phyloP scores from a whole-genome alignment of 2,888 invertebrate genomes.

The Stomorhina lunata region DNA sequence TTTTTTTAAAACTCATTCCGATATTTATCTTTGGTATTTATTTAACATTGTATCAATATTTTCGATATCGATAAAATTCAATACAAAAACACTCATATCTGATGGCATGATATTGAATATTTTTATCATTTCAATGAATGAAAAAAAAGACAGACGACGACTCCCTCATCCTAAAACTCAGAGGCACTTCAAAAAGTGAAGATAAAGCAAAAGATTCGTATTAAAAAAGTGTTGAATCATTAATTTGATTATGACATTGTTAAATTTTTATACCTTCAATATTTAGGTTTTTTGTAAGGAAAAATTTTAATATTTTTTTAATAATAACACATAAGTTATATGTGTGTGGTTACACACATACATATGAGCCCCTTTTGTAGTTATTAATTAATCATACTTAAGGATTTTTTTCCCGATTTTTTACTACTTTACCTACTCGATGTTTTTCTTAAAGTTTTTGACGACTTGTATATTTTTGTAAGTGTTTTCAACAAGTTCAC shows the following conservation, averaged over 20 bases:
- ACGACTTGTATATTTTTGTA: background rate
- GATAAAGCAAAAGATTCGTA: background rate
- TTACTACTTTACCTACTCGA: background rate
- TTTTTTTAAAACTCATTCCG: background rate
- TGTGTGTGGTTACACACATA: too few relatives aligned
- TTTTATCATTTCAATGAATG: too few relatives aligned
- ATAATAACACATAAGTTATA: constrained; percentile 17
- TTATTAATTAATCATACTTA: constrained; percentile 64
- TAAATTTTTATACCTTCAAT: constrained; percentile 26
- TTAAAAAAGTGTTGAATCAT: constrained; percentile 56
- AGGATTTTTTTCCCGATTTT: constrained; percentile 27
- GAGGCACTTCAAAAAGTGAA: constrained; percentile 6
- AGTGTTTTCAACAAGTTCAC: constrained; percentile 54
- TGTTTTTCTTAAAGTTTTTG: background rate
- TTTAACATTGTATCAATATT: constrained; percentile 40
- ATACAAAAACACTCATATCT: constrained; percentile 1
- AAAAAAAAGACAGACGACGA: background rate
- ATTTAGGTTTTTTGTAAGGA: constrained; percentile 12
- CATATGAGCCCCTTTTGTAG: constrained; percentile 29
- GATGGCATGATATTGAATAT: constrained; percentile 19
- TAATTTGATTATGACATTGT: constrained; percentile 60
- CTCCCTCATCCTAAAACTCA: background rate
- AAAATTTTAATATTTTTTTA: constrained; percentile 32
- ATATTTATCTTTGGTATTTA: background rate
- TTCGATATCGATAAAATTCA: background rate